Percentiles rank a stretch among this genome's conserved stretches.
Evolutionary conservation across 2,113 vertebrate genomes (phyloP).

Genomic region (Strix aluco): DNA sequence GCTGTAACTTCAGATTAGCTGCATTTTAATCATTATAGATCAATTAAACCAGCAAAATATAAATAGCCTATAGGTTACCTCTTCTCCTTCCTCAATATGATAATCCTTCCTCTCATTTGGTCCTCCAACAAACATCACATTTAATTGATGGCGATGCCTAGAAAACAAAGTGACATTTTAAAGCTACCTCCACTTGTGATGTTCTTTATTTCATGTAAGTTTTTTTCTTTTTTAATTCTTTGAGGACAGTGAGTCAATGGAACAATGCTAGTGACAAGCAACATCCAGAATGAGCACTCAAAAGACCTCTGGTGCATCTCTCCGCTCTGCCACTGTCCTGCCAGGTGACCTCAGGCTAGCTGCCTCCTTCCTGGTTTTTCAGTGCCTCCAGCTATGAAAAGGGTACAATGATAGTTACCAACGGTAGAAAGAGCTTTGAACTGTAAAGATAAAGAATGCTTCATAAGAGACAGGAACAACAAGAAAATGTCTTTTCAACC

Average conservation of each 20-base stretch:
- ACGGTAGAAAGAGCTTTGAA: not conserved
- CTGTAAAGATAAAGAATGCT: not conserved
- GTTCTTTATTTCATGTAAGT: not conserved
- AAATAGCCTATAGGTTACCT: slow-evolving; percentile 78
- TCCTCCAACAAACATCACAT: slow-evolving; percentile 96
- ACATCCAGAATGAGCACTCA: not conserved
- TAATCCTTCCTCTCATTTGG: slow-evolving; percentile 95
- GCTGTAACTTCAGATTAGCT: not conserved
- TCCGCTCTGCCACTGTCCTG: not conserved
- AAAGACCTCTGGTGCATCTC: not conserved
- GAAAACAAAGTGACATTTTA: not conserved
- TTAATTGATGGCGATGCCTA: slow-evolving; percentile 86
- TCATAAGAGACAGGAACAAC: not conserved
- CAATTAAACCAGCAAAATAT: not conserved
- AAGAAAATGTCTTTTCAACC: not conserved
- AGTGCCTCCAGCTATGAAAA: not conserved
- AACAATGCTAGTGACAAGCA: not conserved
- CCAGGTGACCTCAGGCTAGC: not conserved
- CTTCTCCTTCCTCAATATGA: slow-evolving; percentile 97
- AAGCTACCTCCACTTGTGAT: not conserved
- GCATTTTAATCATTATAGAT: not conserved
- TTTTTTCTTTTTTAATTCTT: not conserved
- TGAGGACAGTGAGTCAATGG: not conserved
- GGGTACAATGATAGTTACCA: not conserved
- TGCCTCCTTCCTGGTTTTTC: not conserved